Evolutionary conservation across 2,888 invertebrate species (phyloP).

Genomic region (Norana najaformis): DNA sequence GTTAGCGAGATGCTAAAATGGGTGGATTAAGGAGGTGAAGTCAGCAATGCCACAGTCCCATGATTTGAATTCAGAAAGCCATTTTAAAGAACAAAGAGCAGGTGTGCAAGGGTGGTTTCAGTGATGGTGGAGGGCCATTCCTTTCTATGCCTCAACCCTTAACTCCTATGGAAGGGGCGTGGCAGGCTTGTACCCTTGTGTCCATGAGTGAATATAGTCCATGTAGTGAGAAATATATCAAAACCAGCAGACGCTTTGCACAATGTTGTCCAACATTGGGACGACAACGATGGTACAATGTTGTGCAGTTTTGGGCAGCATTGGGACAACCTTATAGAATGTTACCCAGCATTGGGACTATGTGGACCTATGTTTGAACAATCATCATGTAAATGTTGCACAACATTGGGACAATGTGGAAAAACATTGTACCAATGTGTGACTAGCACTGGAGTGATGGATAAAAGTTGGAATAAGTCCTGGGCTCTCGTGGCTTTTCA

Average conservation of each 20-base stretch:
- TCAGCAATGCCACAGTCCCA: background rate
- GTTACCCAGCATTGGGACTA: background rate
- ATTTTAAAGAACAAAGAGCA: background rate
- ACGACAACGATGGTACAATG: too few species aligned
- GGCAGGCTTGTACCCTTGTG: background rate
- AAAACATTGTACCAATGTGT: too few species aligned
- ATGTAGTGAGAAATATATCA: too few species aligned
- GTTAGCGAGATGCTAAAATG: background rate
- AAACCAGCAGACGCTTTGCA: too few species aligned
- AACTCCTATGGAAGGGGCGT: background rate
- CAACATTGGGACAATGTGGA: background rate
- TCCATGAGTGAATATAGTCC: too few species aligned
- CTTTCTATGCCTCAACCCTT: background rate
- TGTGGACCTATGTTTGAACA: too few species aligned
- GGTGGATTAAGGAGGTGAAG: background rate
- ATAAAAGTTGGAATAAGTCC: background rate
- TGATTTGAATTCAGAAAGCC: background rate
- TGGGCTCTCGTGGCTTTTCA: background rate
- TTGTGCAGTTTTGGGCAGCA: too few species aligned
- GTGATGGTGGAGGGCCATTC: background rate
- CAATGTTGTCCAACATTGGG: background rate
- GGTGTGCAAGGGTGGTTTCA: background rate
- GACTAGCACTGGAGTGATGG: background rate
- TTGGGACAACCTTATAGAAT: too few species aligned
- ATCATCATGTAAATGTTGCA: background rate